Base-by-base conservation (phyloP, 2,113 vertebrate species). In the Python bivittatus region DNA sequence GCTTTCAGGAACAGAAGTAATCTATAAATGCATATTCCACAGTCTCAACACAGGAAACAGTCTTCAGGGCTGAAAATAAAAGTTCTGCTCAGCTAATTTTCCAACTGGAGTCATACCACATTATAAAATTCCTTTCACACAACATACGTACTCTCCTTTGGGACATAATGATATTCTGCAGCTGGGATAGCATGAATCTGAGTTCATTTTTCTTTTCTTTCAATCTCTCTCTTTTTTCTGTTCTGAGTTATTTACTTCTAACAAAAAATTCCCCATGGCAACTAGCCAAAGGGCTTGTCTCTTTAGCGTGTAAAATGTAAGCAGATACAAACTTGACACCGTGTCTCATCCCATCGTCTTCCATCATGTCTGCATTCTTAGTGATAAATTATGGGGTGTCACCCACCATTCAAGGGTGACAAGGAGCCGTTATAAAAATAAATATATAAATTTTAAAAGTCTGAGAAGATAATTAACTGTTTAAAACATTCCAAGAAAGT, bases 161-260 rank as follows among this genome's bases (percentile, higher is more conserved):
- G 97, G 97, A 97, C 91, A 96, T 96, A 97, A 96, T 97, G 97
- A 96, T 96, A 96, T 97, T 96, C 95, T 96, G 95, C 96, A 96
- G 96, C 97, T 97, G 97, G 96, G 92, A 79, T 89, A 96, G 94
- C 92, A 96, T 92, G 96, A 97, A 96, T 96, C 93, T 93, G 72
- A 79, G 20, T 42, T 90, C 94, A 92, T 44, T 12, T 83, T 29
- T 33, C 27, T 56, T 13, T 8, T 42, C 25, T 38, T 22, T n/a
- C 85, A 52, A 42, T 5, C 27, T 20, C 17, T 38, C 1, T 79
- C 56, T 38, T 42, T 38, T 42, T 94, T 93, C 95, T 96, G 93
- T 94, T 97, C 95, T 8, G 93, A 94, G 96, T 96, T 96, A 95
- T 96, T 96, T 97, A 96, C 94, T 97, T 94, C 95, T 91, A 92